A percentile compares a stretch with the other conserved stretches of the same genome.
Conservation (phyloP, 2,797 vertebrate genomes). For the Crypturellus tataupa region DNA sequence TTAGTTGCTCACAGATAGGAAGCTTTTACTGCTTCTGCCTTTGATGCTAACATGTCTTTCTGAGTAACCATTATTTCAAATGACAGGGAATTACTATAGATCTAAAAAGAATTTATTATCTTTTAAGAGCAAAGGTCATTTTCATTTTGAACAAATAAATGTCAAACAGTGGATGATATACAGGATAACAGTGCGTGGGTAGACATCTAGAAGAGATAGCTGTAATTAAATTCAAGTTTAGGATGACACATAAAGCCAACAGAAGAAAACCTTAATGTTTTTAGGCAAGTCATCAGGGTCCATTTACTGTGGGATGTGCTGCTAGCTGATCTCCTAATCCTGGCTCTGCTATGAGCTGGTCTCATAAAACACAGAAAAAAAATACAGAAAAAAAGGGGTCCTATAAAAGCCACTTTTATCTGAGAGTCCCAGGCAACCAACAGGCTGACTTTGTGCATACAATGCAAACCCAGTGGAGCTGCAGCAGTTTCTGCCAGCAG, state of each 20-base stretch:
- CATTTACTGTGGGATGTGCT: conserved; percentile 8
- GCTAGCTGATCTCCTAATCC: conserved; percentile 1
- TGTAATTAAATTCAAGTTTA: conserved; percentile 53
- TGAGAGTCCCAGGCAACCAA: neutral
- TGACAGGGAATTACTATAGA: conserved; percentile 21
- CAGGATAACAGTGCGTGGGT: conserved; percentile 30
- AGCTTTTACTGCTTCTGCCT: neutral
- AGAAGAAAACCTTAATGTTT: conserved; percentile 4
- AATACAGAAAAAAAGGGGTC: neutral
- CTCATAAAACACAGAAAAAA: conserved; percentile 2
- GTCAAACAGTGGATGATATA: conserved; percentile 42
- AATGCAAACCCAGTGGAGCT: neutral
- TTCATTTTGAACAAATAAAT: conserved; percentile 66
- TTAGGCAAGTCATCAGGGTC: conserved; percentile 11
- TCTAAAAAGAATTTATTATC: conserved; percentile 50
- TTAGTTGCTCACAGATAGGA: neutral
- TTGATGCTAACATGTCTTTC: neutral
- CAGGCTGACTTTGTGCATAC: neutral
- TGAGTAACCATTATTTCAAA: neutral
- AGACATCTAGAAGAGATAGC: conserved; percentile 32
- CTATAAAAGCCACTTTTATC: neutral
- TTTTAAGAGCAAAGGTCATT: conserved; percentile 45
- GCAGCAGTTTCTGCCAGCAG: neutral
- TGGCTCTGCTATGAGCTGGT: neutral
- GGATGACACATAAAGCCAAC: neutral